Evolutionary conservation across 2,113 vertebrate species (phyloP).

Genomic region (Aegotheles bennettii): DNA sequence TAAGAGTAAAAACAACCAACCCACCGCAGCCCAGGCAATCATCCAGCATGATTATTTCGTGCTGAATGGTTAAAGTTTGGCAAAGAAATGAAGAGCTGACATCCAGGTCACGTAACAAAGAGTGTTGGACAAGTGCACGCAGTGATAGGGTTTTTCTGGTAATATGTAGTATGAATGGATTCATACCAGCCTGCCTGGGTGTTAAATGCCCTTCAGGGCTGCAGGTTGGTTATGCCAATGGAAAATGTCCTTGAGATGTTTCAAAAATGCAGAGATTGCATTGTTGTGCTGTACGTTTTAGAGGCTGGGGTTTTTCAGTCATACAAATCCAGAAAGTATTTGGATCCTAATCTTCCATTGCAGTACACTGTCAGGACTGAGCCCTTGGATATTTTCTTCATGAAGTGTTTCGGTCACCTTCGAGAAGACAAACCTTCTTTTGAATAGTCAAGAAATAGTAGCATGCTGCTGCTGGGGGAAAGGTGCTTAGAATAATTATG

Average conservation of each 20-base stretch:
- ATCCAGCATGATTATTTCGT: background rate
- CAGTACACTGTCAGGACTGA: background rate
- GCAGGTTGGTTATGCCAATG: background rate
- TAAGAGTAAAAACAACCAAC: background rate
- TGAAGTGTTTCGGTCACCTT: background rate
- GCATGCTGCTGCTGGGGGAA: background rate
- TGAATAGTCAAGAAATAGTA: background rate
- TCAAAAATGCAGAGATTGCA: background rate
- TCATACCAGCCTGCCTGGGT: background rate
- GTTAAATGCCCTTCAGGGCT: background rate
- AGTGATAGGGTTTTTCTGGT: background rate
- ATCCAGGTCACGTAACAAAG: fast-evolving
- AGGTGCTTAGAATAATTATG: background rate
- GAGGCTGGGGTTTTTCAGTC: background rate
- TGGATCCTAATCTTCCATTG: background rate
- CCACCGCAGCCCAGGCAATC: background rate
- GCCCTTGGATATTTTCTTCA: background rate
- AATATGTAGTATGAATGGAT: background rate
- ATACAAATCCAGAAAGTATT: too few relatives aligned
- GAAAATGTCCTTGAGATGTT: background rate
- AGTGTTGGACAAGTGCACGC: fast-evolving
- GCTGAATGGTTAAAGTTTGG: background rate
- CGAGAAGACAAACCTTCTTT: background rate
- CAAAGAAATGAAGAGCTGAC: background rate
- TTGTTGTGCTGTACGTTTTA: background rate